Evolutionary conservation across 2,113 vertebrate species (phyloP), one percentile per base, ranked within the genome.

Genomic region (Meles meles): DNA sequence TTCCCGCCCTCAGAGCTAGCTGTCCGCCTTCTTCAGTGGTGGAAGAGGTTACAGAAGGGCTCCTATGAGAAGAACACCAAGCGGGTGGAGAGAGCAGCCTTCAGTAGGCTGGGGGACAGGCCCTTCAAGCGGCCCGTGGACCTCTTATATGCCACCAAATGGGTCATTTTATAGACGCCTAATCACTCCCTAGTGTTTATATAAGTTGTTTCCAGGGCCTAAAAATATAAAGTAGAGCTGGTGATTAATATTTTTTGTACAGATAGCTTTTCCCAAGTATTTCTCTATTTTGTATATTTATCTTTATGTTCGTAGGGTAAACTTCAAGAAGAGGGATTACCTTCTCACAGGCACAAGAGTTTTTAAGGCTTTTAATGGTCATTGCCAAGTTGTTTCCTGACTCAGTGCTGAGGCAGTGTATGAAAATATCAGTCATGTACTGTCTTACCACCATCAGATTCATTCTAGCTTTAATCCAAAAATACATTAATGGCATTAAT

Each of bases 21-120:
- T 88, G 31, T 95, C 69, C 0, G 55, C 31, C 76, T 10, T 96
- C 97, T 98, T 99, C 90, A 99, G 94, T 96, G 74, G 3, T 39
- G 91, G 59, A 99, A 98, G 61, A 98, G 72, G 74, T 98, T 86
- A 37, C 99, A 99, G 97, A 99, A 99, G 93, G 99, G 97, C 97
- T 99, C 99, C 0, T 99, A 99, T 98, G 99, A 99, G 94, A 99
- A 99, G 98, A 99, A 99, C 44, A 99, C 98, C 88, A 99, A 98
- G 93, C 99, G 99, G 0, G 99, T 99, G n/a, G 99, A 99, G 42
- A 99, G 10, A 0, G 99, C 99, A 2, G 99, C 99, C 98, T 99
- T 99, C 92, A 99, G 80, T 69, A 99, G 98, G 98, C 99, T 99
- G 86, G 99, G 99, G 0, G 99, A 99, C 71, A 99, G 99, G 92